These are phyloP conservation scores for Colius striatus DNA, from an alignment of 2,113 vertebrate genomes.

Conservation along the genomic window DNA sequence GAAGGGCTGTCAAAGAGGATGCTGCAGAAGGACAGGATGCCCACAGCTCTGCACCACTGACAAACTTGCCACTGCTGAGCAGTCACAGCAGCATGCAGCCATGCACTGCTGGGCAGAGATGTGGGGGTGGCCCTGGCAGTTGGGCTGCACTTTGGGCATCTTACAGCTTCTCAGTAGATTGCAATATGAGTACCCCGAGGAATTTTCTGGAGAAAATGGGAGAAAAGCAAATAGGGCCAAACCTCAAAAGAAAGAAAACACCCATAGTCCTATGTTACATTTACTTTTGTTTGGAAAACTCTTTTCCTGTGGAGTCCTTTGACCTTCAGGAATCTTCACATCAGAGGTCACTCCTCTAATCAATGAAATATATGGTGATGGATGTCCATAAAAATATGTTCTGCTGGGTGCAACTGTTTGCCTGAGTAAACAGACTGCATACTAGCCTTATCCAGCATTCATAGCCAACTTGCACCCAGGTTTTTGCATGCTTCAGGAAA, in stretches of 20 bases:
- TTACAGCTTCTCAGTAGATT: not conserved
- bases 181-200: not conserved
- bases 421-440: not conserved
- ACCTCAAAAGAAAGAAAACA: not conserved
- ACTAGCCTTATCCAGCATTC: not conserved
- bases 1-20: not conserved
- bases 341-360: not conserved
- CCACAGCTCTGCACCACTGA: not conserved
- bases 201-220: not conserved
- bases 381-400: not conserved
- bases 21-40: not conserved
- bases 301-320: not conserved
- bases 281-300: not conserved
- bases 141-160: rapidly evolving
- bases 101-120: not conserved
- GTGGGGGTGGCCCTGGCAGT: not conserved
- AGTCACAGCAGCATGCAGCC: not conserved
- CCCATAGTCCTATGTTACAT: not conserved
- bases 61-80: not conserved
- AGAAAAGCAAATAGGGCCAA: not conserved
- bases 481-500: constrained; percentile 11
- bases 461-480: not conserved
- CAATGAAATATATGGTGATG: not conserved
- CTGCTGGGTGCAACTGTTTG: not conserved
- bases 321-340: not conserved